Percentiles rank a stretch among this genome's conserved stretches.
These are phyloP conservation scores for Caerostris extrusa DNA, from an alignment of 1,140 invertebrate species.

Conservation along the genomic window DNA sequence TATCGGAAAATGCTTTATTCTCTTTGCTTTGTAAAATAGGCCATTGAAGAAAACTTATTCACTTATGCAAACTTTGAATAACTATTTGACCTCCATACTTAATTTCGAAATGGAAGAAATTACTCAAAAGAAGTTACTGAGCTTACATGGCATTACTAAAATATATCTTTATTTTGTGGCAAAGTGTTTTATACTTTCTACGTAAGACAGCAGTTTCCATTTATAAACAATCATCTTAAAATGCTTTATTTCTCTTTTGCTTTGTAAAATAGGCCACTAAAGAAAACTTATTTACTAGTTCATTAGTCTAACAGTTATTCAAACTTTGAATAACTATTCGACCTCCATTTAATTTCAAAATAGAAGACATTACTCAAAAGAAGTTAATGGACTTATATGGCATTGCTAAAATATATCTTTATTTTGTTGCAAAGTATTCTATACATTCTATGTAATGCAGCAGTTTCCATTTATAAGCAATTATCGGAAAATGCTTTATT, in stretches of 20 bases:
- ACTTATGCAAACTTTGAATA: background rate
- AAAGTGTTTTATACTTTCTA: no score
- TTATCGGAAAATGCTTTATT: background rate
- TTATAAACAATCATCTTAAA: background rate
- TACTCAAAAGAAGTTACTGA: background rate
- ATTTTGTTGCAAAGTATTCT: no score
- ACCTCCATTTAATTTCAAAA: background rate
- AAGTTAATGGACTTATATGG: no score
- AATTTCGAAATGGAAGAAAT: background rate
- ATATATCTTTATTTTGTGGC: no score
- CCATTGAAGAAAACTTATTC: background rate
- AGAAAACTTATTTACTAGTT: background rate
- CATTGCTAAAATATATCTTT: no score
- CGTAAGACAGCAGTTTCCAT: background rate
- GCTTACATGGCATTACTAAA: no score
- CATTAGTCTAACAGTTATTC: no score
- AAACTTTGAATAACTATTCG: background rate
- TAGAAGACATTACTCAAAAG: background rate
- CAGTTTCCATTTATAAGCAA: background rate
- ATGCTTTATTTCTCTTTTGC: background rate
- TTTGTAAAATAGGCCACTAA: no score
- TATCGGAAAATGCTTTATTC: background rate
- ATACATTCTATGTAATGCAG: background rate
- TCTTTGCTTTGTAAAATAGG: no score
- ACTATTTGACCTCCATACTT: background rate